Percentiles rank a stretch among this genome's conserved stretches.
Conservation (phyloP, 2,888 invertebrate genomes). For the Venusia cambrica region DNA sequence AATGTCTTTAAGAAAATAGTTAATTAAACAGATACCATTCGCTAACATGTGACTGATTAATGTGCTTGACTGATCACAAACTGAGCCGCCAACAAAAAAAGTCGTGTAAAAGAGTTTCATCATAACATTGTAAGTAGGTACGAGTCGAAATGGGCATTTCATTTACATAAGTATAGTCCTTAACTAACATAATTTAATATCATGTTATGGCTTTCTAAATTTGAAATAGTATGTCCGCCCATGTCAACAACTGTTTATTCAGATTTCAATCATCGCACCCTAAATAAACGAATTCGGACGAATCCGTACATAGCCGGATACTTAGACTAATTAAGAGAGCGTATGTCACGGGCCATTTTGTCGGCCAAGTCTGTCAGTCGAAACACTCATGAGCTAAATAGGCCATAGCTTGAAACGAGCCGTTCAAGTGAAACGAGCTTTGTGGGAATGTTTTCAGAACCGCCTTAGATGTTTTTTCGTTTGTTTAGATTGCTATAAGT, state of each 20-base stretch:
- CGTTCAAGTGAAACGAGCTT: slow-evolving; percentile 56
- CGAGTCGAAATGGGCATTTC: too few relatives aligned
- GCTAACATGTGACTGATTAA: too few relatives aligned
- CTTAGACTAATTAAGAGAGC: slow-evolving; percentile 73
- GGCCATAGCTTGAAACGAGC: slow-evolving; percentile 57
- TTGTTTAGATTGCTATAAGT: slow-evolving; percentile 24
- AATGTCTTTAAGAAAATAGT: too few relatives aligned
- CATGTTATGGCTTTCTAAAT: too few relatives aligned
- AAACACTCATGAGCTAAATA: slow-evolving; percentile 45
- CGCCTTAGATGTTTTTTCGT: slow-evolving; percentile 33
- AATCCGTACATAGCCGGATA: slow-evolving; percentile 54
- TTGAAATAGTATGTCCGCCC: too few relatives aligned
- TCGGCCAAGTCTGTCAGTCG: slow-evolving; percentile 45
- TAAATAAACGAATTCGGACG: slow-evolving; percentile 31
- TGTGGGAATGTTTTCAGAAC: slow-evolving; percentile 54
- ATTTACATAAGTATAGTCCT: too few relatives aligned
- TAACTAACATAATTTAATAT: too few relatives aligned
- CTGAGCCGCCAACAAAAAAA: too few relatives aligned
- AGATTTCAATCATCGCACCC: slow-evolving; percentile 18
- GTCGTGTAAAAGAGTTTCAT: too few relatives aligned
- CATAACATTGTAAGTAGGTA: too few relatives aligned
- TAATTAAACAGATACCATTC: too few relatives aligned
- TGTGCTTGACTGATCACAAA: too few relatives aligned
- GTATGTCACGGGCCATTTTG: slow-evolving; percentile 61
- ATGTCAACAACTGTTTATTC: slow-evolving; percentile 11